Evolutionary conservation across 2,113 vertebrate species (phyloP), one percentile per base, ranked within the genome.

Genomic region (Garra rufa): DNA sequence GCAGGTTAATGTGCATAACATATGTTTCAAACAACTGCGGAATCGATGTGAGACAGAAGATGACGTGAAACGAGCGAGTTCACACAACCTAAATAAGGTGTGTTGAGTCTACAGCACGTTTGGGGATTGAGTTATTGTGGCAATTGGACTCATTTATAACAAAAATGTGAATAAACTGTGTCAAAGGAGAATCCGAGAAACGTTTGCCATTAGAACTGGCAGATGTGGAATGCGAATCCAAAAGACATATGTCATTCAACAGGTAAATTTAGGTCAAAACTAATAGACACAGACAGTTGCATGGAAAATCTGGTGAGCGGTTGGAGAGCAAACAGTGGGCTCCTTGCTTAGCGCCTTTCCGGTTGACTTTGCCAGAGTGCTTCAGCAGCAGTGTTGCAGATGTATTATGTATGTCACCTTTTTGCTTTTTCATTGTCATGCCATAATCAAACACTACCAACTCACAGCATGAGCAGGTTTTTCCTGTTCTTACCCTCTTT

Each of bases 401-500:
- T 77, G 46, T 76, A 52, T 76, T 52, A 76, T 52, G 26, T 77
- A 77, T 77, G 52, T 34, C 75, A 77, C 15, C 50, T 55, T 77
- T 75, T 75, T 38, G 17, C 30, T 19, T 69, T 69, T 69, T 69
- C 65, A 69, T 21, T 38, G 30, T 69, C 34, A 69, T 69, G 34
- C 52, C 21, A 57, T 8, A n/a, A 57, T 57, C 8, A n/a, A 57
- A 57, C 52, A 57, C 52, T 57, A 57, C 52, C 52, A n/a, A 57
- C 21, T 55, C 19, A 55, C 65, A 81, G 28, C 59, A 69, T 26
- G 34, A 43, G 15, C 10, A 50, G 4, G 14, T 8, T 67, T 24
- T 15, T 38, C 34, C 3, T 15, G 38, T 59, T 92, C 94, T 87
- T 94, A 99, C 98, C 94, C 98, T 94, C 92, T 98, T 99, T 73